Evolutionary conservation across 2,888 invertebrate genomes (phyloP).

Genomic region (Pseudococcus jackbeardsleyi): DNA sequence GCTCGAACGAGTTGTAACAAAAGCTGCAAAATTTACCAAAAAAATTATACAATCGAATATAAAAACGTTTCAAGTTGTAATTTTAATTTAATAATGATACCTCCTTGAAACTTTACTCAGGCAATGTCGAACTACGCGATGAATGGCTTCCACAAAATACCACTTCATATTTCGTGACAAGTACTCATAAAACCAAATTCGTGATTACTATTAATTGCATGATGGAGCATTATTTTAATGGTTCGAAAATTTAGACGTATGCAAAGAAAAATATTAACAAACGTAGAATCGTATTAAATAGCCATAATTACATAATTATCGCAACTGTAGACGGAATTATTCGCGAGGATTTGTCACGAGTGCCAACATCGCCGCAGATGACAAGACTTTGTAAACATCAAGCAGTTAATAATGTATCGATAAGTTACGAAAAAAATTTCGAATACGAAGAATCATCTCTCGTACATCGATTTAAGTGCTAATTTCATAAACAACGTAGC

Average conservation of each 20-base stretch:
- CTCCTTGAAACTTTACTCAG: constrained; percentile 31
- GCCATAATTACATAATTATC: not conserved
- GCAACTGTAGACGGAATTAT: not conserved
- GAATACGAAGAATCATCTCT: not conserved
- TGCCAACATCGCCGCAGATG: not conserved
- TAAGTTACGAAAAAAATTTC: not conserved
- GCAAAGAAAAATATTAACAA: constrained; percentile 16
- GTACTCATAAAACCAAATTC: constrained; percentile 47
- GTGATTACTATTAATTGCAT: constrained; percentile 42
- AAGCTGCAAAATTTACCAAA: not conserved
- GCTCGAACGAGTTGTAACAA: not conserved
- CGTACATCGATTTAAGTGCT: not conserved
- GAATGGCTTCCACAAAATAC: constrained; percentile 33
- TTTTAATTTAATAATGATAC: constrained; percentile 43
- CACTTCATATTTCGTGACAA: constrained; percentile 45
- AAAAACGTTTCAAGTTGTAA: constrained; percentile 1
- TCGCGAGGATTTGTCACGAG: constrained; percentile 5
- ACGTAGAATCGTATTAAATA: not conserved
- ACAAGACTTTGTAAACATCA: not conserved
- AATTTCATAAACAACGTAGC: constrained; percentile 12
- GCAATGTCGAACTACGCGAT: constrained; percentile 4
- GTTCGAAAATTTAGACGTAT: constrained; percentile 20
- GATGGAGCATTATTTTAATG: constrained; percentile 48
- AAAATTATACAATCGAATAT: constrained; percentile 4
- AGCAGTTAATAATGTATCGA: not conserved